Base-by-base conservation (phyloP, 2,113 vertebrate genomes). In the Malurus alboscapulatus region DNA sequence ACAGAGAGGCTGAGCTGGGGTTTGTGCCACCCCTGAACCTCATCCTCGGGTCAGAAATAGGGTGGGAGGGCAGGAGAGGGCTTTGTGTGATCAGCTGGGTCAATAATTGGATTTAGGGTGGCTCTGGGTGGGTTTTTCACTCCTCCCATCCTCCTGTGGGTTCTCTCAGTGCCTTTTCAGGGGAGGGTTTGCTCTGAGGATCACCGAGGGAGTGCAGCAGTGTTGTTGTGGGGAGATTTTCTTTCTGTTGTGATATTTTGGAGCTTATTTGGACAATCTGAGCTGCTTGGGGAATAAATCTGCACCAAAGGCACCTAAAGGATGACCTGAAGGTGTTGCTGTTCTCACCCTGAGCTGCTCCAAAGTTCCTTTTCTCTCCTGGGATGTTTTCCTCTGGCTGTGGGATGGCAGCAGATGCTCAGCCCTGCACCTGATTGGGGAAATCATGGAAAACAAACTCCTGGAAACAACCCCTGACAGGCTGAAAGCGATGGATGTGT, bases 231-330 rank as follows among this genome's bases (percentile, higher is more conserved):
- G 40, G 22, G 11, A 17, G 26, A 14, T 6, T 6, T 51, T 3
- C 6, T 36, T 44, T 88, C 42, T 57, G 6, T 7, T 1, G 59
- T 5, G 8, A 3, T 47, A 4, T 75, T 65, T 57, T 40, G 20
- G 24, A 53, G 30, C 18, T 38, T 9, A 2, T 40, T 51, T 40
- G 76, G 36, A 21, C 9, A 26, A 15, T 27, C 45, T 18, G 59
- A 65, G 61, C 59, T 80, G 26, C 30, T 30, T 21, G 24, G 53
- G 66, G 51, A 62, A 17, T 32, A 45, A 45, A 45, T 25, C 0
- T 0, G 1, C 48, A 14, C 4, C 0, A 2, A 44, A 11, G 38
- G 38, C 38, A 38, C 38, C 38, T 20, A 1, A 5, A 3, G 7
- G 36, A 6, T 27, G 53, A 24, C 34, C n/a, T n/a, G 58, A 24